Evolutionary conservation across 1,140 invertebrate species (phyloP).

Genomic region (Calliphora vicina): DNA sequence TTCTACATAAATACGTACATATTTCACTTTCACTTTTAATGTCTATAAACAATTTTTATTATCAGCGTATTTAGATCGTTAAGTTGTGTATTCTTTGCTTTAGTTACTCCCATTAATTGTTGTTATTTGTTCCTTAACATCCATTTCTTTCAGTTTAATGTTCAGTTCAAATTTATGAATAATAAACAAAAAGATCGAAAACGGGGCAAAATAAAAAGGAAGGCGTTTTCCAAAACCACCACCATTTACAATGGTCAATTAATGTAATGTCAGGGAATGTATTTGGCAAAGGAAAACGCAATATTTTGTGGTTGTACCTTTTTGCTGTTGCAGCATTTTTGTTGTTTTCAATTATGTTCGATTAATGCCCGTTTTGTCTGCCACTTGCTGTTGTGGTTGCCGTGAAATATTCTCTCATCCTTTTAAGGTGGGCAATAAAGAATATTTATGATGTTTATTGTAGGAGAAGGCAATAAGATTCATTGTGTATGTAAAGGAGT

Average conservation of each 20-base stretch:
- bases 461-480: too few species aligned
- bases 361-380: neutral
- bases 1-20: too few species aligned
- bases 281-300: neutral
- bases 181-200: neutral
- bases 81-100: neutral
- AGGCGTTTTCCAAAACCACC: neutral
- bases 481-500: too few species aligned
- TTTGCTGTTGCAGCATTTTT: neutral
- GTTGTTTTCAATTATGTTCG: neutral
- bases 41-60: conserved; percentile 1
- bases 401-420: too few species aligned
- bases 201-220: neutral
- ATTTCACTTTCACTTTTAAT: neutral
- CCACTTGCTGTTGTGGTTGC: neutral
- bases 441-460: neutral
- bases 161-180: conserved; percentile 5
- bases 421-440: neutral
- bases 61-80: neutral
- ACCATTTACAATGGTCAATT: neutral
- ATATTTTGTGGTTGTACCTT: neutral
- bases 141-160: neutral
- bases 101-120: neutral
- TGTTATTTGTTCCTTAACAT: neutral
- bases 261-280: neutral